A percentile compares a stretch with the other conserved stretches of the same genome.
phyloP scores from a whole-genome alignment of 2,797 vertebrate species.

The Yasuhikotakia modesta region DNA sequence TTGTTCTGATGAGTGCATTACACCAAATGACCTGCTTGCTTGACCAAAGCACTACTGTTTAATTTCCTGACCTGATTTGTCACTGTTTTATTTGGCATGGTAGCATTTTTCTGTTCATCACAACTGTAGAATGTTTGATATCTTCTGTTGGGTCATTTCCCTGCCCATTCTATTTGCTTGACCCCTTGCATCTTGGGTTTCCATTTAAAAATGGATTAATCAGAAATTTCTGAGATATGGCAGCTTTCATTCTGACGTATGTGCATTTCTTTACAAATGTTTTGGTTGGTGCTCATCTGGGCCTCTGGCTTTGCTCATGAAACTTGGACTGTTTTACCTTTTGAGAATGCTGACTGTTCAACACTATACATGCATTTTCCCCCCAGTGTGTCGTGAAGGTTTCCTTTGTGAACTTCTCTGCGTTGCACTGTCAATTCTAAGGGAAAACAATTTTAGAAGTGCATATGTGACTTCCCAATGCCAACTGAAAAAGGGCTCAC shows the following conservation, averaged over 20 bases:
- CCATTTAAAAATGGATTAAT: slow-evolving; percentile 23
- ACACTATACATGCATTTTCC: slow-evolving; percentile 64
- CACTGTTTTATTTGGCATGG: slow-evolving; percentile 38
- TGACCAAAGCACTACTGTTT: slow-evolving; percentile 56
- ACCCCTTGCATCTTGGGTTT: slow-evolving; percentile 40
- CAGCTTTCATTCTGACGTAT: slow-evolving; percentile 53
- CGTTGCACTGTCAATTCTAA: slow-evolving; percentile 53
- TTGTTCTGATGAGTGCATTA: slow-evolving; percentile 66
- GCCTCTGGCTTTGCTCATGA: slow-evolving; percentile 74
- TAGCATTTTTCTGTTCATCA: slow-evolving; percentile 35
- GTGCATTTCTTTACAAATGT: slow-evolving; percentile 56
- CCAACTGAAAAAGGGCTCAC: slow-evolving; percentile 63
- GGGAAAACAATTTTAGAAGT: slow-evolving; percentile 53
- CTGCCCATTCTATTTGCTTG: not conserved
- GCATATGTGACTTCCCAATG: slow-evolving; percentile 58
- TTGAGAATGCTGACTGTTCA: slow-evolving; percentile 79
- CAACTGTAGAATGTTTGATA: slow-evolving; percentile 48
- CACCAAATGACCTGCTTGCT: slow-evolving; percentile 64
- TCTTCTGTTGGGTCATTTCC: slow-evolving; percentile 21
- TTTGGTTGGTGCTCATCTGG: slow-evolving; percentile 74
- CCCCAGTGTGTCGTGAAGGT: slow-evolving; percentile 38
- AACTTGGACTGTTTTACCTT: slow-evolving; percentile 74
- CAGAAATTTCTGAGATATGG: slow-evolving; percentile 54
- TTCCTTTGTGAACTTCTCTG: slow-evolving; percentile 49
- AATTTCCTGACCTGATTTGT: slow-evolving; percentile 31